Evolutionary conservation across 2,113 vertebrate genomes (phyloP).

Genomic region (Gorsachius goisagi): DNA sequence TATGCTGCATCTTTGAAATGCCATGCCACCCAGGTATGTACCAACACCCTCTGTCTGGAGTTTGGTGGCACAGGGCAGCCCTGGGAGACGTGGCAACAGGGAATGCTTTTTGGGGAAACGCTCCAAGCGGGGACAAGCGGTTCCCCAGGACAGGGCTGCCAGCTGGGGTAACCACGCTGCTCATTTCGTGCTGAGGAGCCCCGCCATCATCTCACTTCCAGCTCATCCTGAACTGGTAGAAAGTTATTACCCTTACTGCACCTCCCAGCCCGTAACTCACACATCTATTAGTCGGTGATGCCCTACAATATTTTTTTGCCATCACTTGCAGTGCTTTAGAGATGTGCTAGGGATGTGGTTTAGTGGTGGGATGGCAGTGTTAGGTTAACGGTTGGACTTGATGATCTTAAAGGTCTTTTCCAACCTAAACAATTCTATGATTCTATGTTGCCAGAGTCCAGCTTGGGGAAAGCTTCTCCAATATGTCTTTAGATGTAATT

Average conservation of each 20-base stretch:
- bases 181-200: neutral
- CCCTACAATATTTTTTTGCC: neutral
- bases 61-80: neutral
- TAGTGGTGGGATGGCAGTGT: too few relatives aligned
- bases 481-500: neutral
- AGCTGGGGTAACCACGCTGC: neutral
- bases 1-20: neutral
- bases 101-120: neutral
- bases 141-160: neutral
- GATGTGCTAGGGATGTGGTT: too few relatives aligned
- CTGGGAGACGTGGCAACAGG: neutral
- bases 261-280: neutral
- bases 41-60: neutral
- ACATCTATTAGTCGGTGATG: neutral
- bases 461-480: neutral
- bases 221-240: neutral
- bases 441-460: neutral
- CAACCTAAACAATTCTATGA: too few relatives aligned
- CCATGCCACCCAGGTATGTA: neutral
- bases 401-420: too few relatives aligned
- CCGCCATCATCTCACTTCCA: neutral
- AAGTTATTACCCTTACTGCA: neutral
- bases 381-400: too few relatives aligned
- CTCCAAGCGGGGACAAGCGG: accelerated
- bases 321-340: neutral